phyloP scores from a whole-genome alignment of 2,113 vertebrate genomes.

The Mesoclemmys tuberculata region DNA sequence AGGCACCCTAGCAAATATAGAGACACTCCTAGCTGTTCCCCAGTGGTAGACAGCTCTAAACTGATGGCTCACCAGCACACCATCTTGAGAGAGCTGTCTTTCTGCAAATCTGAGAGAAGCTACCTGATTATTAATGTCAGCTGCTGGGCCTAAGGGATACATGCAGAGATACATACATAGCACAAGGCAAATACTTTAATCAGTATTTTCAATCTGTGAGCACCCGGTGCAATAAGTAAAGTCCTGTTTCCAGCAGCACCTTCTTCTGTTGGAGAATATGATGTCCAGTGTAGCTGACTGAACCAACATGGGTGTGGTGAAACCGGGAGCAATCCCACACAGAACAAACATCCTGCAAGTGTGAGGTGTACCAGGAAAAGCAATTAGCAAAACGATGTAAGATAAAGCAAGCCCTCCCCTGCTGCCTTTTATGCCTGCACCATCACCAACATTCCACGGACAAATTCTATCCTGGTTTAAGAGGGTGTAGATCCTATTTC shows the following conservation, averaged over 20 bases:
- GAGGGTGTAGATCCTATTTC: background rate
- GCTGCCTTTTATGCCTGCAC: background rate
- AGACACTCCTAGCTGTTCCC: background rate
- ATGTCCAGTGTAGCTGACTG: background rate
- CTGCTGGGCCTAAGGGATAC: background rate
- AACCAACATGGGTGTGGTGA: background rate
- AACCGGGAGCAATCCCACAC: rapidly evolving
- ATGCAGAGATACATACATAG: background rate
- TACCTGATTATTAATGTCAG: background rate
- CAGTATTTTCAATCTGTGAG: background rate
- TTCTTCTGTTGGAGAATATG: slow-evolving; percentile 13
- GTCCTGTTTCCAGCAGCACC: background rate
- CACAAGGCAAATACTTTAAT: background rate
- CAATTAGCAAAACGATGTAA: background rate
- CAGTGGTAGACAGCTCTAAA: rapidly evolving
- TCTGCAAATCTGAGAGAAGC: background rate
- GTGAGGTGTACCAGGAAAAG: background rate
- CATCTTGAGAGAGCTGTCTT: background rate
- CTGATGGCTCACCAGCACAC: background rate
- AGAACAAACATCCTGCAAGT: background rate
- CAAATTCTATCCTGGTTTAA: rapidly evolving
- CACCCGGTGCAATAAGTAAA: background rate
- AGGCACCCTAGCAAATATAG: background rate
- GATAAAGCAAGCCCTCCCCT: background rate
- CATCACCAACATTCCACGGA: background rate